These are phyloP conservation scores for Catagonus wagneri DNA, from an alignment of 2,113 vertebrate genomes.

Conservation along the genomic window DNA sequence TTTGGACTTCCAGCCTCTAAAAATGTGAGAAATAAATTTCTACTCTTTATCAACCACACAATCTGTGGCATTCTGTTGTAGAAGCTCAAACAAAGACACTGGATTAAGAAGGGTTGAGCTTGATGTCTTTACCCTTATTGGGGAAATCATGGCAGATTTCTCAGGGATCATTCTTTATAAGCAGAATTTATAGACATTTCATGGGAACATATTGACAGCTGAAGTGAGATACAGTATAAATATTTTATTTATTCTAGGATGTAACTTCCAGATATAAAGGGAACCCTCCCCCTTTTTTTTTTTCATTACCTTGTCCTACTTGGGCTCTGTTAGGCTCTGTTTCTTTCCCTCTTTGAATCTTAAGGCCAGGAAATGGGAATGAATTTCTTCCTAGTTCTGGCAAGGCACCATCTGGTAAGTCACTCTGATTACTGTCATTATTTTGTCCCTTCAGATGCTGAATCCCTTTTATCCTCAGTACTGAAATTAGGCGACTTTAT, in stretches of 20 bases:
- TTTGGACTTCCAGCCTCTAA: neutral
- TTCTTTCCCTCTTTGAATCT: neutral
- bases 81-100: neutral
- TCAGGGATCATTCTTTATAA: neutral
- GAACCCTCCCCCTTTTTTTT: neutral
- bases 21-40: neutral
- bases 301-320: neutral
- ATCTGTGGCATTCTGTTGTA: neutral
- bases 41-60: neutral
- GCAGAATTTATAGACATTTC: slow-evolving; percentile 1
- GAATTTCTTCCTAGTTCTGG: slow-evolving; percentile 18
- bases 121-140: neutral
- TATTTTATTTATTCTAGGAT: slow-evolving; percentile 47
- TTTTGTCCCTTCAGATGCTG: neutral
- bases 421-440: neutral
- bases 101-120: neutral
- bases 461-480: neutral
- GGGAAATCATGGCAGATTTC: neutral
- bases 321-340: neutral
- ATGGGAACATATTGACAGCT: neutral
- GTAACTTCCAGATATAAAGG: neutral
- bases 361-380: neutral
- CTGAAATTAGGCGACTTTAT: neutral
- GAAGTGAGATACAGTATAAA: neutral
- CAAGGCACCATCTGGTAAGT: neutral